Percentiles rank a stretch among this genome's conserved stretches.
These are phyloP conservation scores for Kryptopterus vitreolus DNA, from an alignment of 2,797 vertebrate genomes.

Conservation along the genomic window DNA sequence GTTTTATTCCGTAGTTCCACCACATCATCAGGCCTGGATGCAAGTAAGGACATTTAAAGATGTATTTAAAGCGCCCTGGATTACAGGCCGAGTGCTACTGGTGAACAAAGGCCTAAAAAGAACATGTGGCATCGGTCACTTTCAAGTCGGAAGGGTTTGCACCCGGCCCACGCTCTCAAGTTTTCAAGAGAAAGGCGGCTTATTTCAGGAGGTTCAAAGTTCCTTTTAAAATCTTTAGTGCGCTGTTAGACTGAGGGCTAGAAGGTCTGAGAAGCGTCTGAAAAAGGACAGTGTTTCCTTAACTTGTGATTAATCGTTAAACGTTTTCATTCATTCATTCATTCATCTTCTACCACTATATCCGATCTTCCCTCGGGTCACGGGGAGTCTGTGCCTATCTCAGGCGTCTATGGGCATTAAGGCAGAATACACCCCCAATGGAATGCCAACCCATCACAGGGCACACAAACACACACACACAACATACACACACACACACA, in stretches of 20 bases:
- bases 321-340: too few relatives aligned
- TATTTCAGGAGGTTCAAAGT: conserved; percentile 39
- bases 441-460: too few relatives aligned
- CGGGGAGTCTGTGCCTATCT: too few relatives aligned
- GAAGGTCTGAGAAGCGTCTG: neutral
- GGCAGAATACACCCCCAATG: too few relatives aligned
- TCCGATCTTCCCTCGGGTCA: too few relatives aligned
- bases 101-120: conserved; percentile 25
- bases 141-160: conserved; percentile 28
- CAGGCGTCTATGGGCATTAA: too few relatives aligned
- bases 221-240: conserved; percentile 50
- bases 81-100: conserved; percentile 53
- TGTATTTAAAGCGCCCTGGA: conserved; percentile 58
- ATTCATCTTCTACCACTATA: too few relatives aligned
- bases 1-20: conserved; percentile 1
- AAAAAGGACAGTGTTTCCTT: neutral
- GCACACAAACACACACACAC: too few relatives aligned
- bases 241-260: conserved; percentile 38
- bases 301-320: too few relatives aligned
- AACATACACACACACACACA: too few relatives aligned
- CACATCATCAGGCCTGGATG: conserved; percentile 40
- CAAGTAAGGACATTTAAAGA: conserved; percentile 49
- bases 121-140: neutral
- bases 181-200: conserved; percentile 26
- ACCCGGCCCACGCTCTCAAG: conserved; percentile 6